Conservation (phyloP, 2,113 vertebrate species). For the Grus americana region DNA sequence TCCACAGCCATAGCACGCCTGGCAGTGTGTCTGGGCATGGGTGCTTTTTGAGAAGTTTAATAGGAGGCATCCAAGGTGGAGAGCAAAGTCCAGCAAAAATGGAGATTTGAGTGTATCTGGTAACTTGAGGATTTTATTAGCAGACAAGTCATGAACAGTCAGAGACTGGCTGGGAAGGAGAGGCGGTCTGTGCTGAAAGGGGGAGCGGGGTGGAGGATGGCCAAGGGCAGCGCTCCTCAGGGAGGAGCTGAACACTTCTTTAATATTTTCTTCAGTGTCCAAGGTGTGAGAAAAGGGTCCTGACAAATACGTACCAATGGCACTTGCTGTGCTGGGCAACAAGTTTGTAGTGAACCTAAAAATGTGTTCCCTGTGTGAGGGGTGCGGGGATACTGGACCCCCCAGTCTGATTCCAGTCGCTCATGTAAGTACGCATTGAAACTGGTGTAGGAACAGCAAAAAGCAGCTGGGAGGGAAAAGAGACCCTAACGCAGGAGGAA, state of each 20-base stretch:
- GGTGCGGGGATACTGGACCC: background rate
- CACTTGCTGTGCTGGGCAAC: fast-evolving
- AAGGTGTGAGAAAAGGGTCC: background rate
- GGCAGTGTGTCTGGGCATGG: fast-evolving
- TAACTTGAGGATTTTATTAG: background rate
- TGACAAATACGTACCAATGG: fast-evolving
- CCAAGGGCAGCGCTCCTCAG: background rate
- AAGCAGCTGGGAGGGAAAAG: fast-evolving
- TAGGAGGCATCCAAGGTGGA: background rate
- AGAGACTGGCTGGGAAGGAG: background rate
- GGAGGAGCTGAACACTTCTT: background rate
- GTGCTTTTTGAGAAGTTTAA: background rate
- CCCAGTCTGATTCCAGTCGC: fast-evolving
- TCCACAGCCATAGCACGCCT: fast-evolving
- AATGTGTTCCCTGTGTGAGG: fast-evolving
- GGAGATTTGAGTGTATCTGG: background rate
- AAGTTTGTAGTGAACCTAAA: background rate
- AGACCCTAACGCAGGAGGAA: fast-evolving
- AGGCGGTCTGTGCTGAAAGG: background rate
- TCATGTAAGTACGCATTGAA: fast-evolving
- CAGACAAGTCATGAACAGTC: too few species aligned
- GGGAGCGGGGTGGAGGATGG: background rate
- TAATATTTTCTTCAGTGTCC: background rate
- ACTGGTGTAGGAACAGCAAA: background rate
- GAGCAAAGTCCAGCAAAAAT: background rate